These are phyloP conservation scores for Drosophila nannoptera DNA, from an alignment of 1,140 invertebrate genomes.

Conservation along the genomic window DNA sequence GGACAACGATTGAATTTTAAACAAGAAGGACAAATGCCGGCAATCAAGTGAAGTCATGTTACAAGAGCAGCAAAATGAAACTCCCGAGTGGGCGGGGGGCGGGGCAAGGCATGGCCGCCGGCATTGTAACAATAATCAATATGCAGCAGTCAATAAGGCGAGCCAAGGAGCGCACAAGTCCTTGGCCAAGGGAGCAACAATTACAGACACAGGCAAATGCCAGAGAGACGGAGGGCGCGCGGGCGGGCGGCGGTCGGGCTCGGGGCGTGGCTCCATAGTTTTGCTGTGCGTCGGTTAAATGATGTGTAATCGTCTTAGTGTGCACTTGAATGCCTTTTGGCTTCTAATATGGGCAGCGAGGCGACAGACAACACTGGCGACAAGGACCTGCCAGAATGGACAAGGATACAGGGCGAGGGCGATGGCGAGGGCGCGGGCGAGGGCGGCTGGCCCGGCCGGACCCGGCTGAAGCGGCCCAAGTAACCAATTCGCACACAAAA, in stretches of 20 bases:
- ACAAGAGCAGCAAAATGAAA: slow-evolving; percentile 47
- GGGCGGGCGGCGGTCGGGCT: background rate
- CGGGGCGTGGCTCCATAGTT: slow-evolving; percentile 49
- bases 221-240: background rate
- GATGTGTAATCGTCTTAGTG: slow-evolving; percentile 79
- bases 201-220: slow-evolving; percentile 39
- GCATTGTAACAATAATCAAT: slow-evolving; percentile 70
- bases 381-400: slow-evolving; percentile 40
- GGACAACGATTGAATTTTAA: slow-evolving; percentile 71
- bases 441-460: slow-evolving; percentile 7
- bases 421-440: slow-evolving; percentile 1
- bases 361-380: slow-evolving; percentile 47
- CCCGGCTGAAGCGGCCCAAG: slow-evolving; percentile 27
- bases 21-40: slow-evolving; percentile 65
- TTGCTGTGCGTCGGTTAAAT: slow-evolving; percentile 78
- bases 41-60: slow-evolving; percentile 68
- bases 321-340: slow-evolving; percentile 79
- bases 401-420: slow-evolving; percentile 10
- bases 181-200: slow-evolving; percentile 59
- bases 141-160: slow-evolving; percentile 71
- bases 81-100: background rate
- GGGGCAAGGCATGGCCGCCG: background rate
- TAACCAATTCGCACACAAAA: slow-evolving; percentile 62
- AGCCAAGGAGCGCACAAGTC: slow-evolving; percentile 12
- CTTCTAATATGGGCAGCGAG: slow-evolving; percentile 71